A percentile compares a stretch with the other conserved stretches of the same genome.
These are phyloP conservation scores for Merodon equestris DNA, from an alignment of 2,888 invertebrate species.

Conservation along the genomic window DNA sequence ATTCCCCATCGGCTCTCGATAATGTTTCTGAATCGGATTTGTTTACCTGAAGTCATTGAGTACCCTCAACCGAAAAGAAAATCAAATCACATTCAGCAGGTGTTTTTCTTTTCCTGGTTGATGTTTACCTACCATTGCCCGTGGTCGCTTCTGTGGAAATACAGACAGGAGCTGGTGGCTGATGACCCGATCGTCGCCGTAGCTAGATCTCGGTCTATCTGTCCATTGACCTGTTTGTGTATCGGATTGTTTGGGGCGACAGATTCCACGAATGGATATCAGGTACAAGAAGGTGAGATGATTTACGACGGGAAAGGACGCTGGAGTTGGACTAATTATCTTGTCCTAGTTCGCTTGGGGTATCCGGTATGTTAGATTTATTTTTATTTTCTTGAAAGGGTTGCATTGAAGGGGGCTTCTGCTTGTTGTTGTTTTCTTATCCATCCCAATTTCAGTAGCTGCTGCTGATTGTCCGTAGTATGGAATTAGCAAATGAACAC, in stretches of 20 bases:
- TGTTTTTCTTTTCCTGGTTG: constrained; percentile 46
- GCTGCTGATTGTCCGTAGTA: constrained; percentile 2
- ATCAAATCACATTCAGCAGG: constrained; percentile 61
- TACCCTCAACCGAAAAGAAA: constrained; percentile 31
- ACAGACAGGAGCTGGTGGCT: constrained; percentile 25
- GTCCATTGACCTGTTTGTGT: constrained; percentile 10
- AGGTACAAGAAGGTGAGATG: constrained; percentile 38
- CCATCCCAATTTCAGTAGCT: constrained; percentile 34
- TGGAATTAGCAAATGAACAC: constrained; percentile 29
- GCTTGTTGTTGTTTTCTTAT: constrained; percentile 5
- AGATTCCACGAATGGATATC: constrained; percentile 39
- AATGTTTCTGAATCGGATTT: constrained; percentile 48
- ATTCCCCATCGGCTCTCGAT: constrained; percentile 3
- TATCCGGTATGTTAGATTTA: constrained; percentile 17
- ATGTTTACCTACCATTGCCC: constrained; percentile 53
- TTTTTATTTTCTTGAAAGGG: constrained; percentile 2
- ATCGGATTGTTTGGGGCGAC: constrained; percentile 14
- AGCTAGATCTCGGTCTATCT: constrained; percentile 7
- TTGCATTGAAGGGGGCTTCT: constrained; percentile 26
- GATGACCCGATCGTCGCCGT: constrained; percentile 52
- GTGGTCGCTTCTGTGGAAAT: constrained; percentile 46
- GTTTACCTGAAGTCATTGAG: constrained; percentile 55
- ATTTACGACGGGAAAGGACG: constrained; percentile 60
- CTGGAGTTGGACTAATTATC: constrained; percentile 61
- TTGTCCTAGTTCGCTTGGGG: constrained; percentile 54